Conservation (phyloP, 2,797 vertebrate genomes). For the Micromesistius poutassou region DNA sequence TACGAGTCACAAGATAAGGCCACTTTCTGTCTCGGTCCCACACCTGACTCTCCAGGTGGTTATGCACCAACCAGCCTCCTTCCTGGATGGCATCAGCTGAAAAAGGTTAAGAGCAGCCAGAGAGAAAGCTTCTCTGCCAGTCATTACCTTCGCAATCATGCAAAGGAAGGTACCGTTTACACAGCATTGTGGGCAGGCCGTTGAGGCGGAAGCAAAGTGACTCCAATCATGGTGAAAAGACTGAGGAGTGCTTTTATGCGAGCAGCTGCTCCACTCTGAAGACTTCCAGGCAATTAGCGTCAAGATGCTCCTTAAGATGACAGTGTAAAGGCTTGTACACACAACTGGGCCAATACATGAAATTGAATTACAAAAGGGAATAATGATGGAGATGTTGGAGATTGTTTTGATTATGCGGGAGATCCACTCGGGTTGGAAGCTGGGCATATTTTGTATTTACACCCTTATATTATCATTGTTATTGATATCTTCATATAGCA, state of each 20-base stretch:
- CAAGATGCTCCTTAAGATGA: neutral
- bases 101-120: neutral
- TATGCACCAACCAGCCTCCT: neutral
- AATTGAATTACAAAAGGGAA: conserved; percentile 2
- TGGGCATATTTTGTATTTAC: neutral
- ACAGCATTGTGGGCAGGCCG: neutral
- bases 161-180: conserved; percentile 1
- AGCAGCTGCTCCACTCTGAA: conserved; percentile 1
- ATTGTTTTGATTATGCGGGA: neutral
- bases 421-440: neutral
- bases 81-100: neutral
- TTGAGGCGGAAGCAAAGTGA: neutral
- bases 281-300: conserved; percentile 2
- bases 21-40: neutral
- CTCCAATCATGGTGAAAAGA: neutral
- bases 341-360: neutral
- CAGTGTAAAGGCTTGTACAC: neutral
- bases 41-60: neutral
- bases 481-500: neutral
- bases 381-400: neutral
- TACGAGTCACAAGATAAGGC: neutral
- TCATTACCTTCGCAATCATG: neutral
- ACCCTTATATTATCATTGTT: neutral
- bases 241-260: neutral
- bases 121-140: neutral